These are phyloP conservation scores for Gryon sp. DNA, from an alignment of 1,140 invertebrate species.

Conservation along the genomic window DNA sequence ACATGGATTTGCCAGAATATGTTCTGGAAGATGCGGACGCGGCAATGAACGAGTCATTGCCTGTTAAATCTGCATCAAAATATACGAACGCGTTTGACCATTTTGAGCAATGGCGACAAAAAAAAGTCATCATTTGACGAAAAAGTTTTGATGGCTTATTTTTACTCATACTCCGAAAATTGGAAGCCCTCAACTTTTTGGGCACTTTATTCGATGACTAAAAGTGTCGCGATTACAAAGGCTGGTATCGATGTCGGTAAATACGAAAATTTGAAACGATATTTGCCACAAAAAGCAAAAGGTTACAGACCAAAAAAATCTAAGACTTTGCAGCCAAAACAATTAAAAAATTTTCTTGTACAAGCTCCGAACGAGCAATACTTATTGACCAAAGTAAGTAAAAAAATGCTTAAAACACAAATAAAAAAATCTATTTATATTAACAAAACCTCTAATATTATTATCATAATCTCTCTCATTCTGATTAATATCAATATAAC, in stretches of 20 bases:
- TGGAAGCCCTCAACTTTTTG: conserved; percentile 5
- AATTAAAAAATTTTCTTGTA: background rate
- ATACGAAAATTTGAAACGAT: background rate
- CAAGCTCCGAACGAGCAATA: background rate
- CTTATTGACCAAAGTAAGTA: background rate
- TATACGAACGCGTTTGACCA: too few relatives aligned
- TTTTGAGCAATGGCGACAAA: too few relatives aligned
- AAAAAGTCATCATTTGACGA: too few relatives aligned
- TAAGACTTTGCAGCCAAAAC: background rate
- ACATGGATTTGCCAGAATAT: too few relatives aligned
- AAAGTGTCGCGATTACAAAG: background rate
- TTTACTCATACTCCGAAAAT: background rate
- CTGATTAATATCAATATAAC: too few relatives aligned
- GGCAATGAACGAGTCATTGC: too few relatives aligned
- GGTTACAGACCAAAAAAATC: background rate
- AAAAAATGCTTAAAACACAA: background rate
- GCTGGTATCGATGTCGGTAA: background rate
- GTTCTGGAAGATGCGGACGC: too few relatives aligned
- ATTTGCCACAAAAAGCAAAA: background rate
- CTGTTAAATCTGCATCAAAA: too few relatives aligned
- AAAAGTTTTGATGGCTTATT: conserved; percentile 1
- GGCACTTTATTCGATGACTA: conserved; percentile 2
- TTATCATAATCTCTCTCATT: background rate
- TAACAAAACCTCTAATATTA: conserved; percentile 1
- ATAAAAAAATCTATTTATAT: too few relatives aligned